phyloP scores from a whole-genome alignment of 2,888 invertebrate genomes.

The Cryptophagus acutangulus region DNA sequence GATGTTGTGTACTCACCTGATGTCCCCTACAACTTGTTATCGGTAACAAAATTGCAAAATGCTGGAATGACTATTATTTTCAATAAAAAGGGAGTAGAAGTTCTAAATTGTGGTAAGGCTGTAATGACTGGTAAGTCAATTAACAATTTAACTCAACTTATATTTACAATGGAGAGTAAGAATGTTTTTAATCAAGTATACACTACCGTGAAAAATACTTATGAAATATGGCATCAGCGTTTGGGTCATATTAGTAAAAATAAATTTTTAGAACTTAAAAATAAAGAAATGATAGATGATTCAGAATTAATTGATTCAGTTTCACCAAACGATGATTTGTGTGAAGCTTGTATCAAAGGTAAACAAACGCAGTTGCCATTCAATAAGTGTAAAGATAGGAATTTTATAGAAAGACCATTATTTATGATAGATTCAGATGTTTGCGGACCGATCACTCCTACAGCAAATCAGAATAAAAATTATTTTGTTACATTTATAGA shows the following conservation, averaged over 20 bases:
- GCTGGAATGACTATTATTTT: slow-evolving; percentile 18
- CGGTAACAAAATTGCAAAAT: slow-evolving; percentile 24
- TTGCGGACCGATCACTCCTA: slow-evolving; percentile 17
- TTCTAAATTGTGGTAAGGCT: slow-evolving; percentile 9
- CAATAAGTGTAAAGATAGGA: slow-evolving; percentile 14
- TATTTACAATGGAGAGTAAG: no score
- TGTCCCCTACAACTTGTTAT: slow-evolving; percentile 33
- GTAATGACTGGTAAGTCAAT: slow-evolving; percentile 11
- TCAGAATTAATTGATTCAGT: slow-evolving; percentile 10
- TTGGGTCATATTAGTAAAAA: slow-evolving; percentile 16
- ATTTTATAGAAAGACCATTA: slow-evolving; percentile 14
- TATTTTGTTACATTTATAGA: slow-evolving; percentile 11
- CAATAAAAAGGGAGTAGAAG: slow-evolving; percentile 12
- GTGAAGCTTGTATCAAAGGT: slow-evolving; percentile 20
- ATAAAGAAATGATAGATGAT: slow-evolving; percentile 7
- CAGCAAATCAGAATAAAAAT: slow-evolving; percentile 10
- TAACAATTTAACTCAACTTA: slow-evolving; percentile 9
- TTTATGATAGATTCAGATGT: slow-evolving; percentile 18
- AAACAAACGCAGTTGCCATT: slow-evolving; percentile 20
- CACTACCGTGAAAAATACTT: slow-evolving; percentile 3
- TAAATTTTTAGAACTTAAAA: slow-evolving; percentile 14
- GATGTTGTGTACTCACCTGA: slow-evolving; percentile 35
- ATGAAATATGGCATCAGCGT: slow-evolving; percentile 15
- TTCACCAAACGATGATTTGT: slow-evolving; percentile 13
- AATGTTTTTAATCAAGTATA: no score